Conservation (phyloP, 2,113 vertebrate species). For the Heliornis fulica region DNA sequence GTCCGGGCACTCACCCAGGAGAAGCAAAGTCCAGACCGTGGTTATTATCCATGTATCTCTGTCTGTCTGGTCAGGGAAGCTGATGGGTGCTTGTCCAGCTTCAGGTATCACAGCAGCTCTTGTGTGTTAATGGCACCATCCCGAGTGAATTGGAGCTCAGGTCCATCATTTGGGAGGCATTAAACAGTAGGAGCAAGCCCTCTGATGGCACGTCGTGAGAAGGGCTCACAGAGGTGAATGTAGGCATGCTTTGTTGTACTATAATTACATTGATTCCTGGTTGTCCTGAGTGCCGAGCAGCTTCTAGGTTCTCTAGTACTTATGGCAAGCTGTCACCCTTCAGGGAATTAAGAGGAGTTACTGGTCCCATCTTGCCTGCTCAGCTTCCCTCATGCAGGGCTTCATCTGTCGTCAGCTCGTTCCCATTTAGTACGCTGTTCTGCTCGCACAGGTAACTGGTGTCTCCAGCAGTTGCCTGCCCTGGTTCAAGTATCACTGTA, state of each 20-base stretch:
- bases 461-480: background rate
- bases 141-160: background rate
- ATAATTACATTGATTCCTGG: background rate
- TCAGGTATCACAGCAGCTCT: background rate
- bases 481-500: background rate
- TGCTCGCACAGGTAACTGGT: background rate
- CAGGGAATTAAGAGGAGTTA: background rate
- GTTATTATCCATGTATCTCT: background rate
- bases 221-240: background rate
- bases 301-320: background rate
- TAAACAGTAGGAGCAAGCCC: background rate
- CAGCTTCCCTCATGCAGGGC: background rate
- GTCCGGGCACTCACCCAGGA: background rate
- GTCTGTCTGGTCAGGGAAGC: background rate
- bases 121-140: background rate
- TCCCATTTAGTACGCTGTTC: background rate
- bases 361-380: background rate
- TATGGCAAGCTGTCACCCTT: rapidly evolving
- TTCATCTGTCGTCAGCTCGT: background rate
- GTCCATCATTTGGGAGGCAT: background rate
- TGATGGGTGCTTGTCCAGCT: background rate
- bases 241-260: background rate
- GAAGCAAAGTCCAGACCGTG: background rate
- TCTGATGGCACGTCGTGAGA: background rate
- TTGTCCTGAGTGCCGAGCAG: background rate